Base-by-base conservation (phyloP, 1,140 invertebrate species). In the Procambarus clarkii region DNA sequence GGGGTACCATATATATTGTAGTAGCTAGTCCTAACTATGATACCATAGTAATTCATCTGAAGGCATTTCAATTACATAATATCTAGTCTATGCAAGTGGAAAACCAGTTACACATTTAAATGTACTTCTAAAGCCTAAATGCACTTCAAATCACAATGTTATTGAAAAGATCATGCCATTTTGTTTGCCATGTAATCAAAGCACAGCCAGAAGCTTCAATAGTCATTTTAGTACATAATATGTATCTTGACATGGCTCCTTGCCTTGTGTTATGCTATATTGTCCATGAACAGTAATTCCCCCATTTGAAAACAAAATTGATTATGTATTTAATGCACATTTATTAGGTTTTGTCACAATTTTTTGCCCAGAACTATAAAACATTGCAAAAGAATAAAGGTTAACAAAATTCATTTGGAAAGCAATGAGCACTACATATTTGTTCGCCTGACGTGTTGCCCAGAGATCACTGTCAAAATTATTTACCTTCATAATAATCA, bases 61-160 rank as follows among this genome's bases (percentile, higher is more conserved):
- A 91, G 88, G 88, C 82, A 91, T 91, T 85, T 91, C 86, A 80
- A 80, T 79, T 88, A 82, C 48, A 86, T 80, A 88, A 80, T 64
- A 88, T 54, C 86, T 88, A 88, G 50, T 90, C 88, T 85, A 91
- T 85, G 82, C 82, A 85, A 85, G 82, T 91, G 88, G 88, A 85
- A 91, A 91, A 91, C 89, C 88, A 91, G 88, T 91, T 91, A 91
- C 76, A 85, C 88, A 91, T 48, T 78, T 74, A 91, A 91, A 85
- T 90, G 76, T 79, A 85, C 58, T 60, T 91, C 60, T 58, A 89
- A 82, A 81, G 79, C 79, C 87, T 89, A 89, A 89, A 89, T 89
- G 79, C 87, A 89, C 87, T 89, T 89, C 87, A 89, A 89, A 89
- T 89, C 87, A 82, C 60, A 89, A 82, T 82, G 79, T 74, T 85